These are phyloP conservation scores for Philopotamus ludificatus DNA, from an alignment of 1,140 invertebrate species.

Conservation along the genomic window DNA sequence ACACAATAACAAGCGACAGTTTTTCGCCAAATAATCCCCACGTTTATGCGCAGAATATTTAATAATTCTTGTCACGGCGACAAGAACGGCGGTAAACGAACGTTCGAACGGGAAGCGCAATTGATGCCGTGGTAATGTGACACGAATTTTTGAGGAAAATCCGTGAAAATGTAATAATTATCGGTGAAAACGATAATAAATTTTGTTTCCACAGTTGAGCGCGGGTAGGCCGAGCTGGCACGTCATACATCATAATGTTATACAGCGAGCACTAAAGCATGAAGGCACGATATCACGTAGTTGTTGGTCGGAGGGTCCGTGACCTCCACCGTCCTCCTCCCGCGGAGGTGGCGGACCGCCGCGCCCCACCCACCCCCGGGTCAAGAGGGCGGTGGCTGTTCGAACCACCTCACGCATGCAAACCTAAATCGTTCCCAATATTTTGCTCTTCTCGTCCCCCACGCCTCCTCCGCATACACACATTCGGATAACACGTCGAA, in stretches of 20 bases:
- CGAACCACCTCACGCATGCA: constrained; percentile 6
- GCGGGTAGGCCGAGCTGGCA: constrained; percentile 20
- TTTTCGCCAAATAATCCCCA: too few relatives aligned
- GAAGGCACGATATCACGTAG: constrained; percentile 42
- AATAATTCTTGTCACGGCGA: constrained; percentile 14
- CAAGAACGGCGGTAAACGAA: constrained; percentile 4
- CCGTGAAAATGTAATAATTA: not conserved
- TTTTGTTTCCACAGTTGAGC: not conserved
- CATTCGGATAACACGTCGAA: not conserved
- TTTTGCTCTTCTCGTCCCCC: not conserved
- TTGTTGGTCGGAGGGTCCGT: constrained; percentile 23
- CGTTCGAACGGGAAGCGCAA: not conserved
- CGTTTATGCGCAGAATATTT: too few relatives aligned
- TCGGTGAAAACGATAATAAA: not conserved
- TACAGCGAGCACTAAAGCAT: constrained; percentile 42
- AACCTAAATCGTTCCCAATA: not conserved
- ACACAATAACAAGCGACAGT: constrained; percentile 23
- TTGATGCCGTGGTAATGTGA: not conserved
- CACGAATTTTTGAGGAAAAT: too few relatives aligned
- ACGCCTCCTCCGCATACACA: not conserved
- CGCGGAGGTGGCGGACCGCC: not conserved
- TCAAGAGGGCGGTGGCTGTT: constrained; percentile 16
- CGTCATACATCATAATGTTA: constrained; percentile 42
- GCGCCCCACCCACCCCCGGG: constrained; percentile 8
- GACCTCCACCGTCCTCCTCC: constrained; percentile 15